Percentiles rank a stretch among this genome's conserved stretches.
These are phyloP conservation scores for Sclerurus mexicanus DNA, from an alignment of 2,113 vertebrate species.

Conservation along the genomic window DNA sequence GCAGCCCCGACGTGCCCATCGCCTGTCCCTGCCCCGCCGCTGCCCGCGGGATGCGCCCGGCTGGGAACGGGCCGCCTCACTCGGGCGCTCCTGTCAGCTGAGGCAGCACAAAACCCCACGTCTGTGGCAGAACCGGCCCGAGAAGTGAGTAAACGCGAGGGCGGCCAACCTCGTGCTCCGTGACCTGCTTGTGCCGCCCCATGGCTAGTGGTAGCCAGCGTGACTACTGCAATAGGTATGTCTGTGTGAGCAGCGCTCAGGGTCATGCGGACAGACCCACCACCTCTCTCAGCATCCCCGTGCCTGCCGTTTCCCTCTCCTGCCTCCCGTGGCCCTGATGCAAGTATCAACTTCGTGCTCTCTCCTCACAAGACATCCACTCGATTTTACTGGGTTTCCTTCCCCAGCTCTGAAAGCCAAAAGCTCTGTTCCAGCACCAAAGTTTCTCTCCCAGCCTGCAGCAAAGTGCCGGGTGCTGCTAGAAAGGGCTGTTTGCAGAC, in stretches of 20 bases:
- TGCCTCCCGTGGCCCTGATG: background rate
- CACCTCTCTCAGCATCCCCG: background rate
- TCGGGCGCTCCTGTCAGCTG: background rate
- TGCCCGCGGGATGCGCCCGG: background rate
- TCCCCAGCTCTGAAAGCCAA: background rate
- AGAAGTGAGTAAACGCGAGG: slow-evolving; percentile 14
- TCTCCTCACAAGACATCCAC: background rate
- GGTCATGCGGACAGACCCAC: background rate
- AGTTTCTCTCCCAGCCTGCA: background rate
- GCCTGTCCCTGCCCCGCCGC: background rate
- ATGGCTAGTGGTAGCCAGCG: background rate
- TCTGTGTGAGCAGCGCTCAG: background rate
- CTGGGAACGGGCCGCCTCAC: too few species aligned
- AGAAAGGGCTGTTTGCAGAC: background rate
- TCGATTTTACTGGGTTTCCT: background rate
- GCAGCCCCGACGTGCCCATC: background rate
- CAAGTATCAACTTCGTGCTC: background rate
- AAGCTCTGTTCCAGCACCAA: background rate
- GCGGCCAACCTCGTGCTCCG: background rate
- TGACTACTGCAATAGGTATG: background rate
- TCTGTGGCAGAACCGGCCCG: slow-evolving; percentile 25
- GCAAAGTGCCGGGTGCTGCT: background rate
- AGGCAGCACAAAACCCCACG: slow-evolving; percentile 38
- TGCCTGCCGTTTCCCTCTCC: background rate
- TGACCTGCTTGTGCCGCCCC: background rate